phyloP scores from a whole-genome alignment of 2,888 invertebrate genomes.

The Eretmocerus hayati region DNA sequence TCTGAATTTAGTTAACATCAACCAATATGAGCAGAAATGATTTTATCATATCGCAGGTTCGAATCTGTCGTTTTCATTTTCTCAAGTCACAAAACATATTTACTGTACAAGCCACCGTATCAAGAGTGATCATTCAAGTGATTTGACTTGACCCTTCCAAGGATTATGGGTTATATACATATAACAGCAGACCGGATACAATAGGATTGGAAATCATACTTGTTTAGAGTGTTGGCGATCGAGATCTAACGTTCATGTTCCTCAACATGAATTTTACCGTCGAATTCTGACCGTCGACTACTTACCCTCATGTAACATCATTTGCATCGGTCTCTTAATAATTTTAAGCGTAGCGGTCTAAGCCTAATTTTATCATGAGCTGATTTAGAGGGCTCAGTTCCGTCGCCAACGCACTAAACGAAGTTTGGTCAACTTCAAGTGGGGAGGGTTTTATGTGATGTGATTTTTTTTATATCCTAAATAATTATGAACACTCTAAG shows the following conservation, averaged over 20 bases:
- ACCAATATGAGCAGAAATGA: too few relatives aligned
- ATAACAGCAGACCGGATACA: slow-evolving; percentile 15
- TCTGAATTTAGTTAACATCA: too few relatives aligned
- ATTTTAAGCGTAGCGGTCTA: slow-evolving; percentile 41
- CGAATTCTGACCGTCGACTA: too few relatives aligned
- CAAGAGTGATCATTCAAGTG: slow-evolving; percentile 45
- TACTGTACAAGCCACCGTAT: slow-evolving; percentile 35
- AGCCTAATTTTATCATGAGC: slow-evolving; percentile 38
- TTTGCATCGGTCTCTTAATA: slow-evolving; percentile 30
- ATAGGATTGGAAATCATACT: slow-evolving; percentile 21
- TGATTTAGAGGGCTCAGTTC: too few relatives aligned
- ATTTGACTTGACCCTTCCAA: slow-evolving; percentile 42
- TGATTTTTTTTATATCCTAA: slow-evolving; percentile 48
- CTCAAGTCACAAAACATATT: slow-evolving; percentile 22
- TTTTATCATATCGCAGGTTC: slow-evolving; percentile 12
- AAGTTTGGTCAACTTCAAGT: slow-evolving; percentile 24
- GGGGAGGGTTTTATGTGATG: slow-evolving; percentile 45
- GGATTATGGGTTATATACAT: slow-evolving; percentile 21
- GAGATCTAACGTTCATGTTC: slow-evolving; percentile 21
- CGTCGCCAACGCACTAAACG: slow-evolving; percentile 21
- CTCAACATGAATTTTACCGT: too few relatives aligned
- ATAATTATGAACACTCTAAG: slow-evolving; percentile 45
- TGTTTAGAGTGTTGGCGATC: slow-evolving; percentile 22
- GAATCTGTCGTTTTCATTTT: slow-evolving; percentile 22
- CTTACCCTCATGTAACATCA: slow-evolving; percentile 20